phyloP scores from a whole-genome alignment of 2,797 vertebrate species.

The Mionectes olivaceus region DNA sequence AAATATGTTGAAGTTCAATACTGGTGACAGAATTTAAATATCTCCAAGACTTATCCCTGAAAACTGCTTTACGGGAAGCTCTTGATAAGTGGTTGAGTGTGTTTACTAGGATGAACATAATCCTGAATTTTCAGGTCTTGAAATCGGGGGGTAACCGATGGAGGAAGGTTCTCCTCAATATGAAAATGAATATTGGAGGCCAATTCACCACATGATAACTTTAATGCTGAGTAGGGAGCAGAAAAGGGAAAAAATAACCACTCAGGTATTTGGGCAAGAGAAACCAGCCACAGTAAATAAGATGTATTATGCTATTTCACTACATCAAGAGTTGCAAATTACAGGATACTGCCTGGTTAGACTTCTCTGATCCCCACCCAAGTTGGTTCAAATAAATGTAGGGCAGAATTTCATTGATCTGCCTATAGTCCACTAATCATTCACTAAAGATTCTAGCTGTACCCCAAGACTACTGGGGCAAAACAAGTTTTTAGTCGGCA shows the following conservation, averaged over 20 bases:
- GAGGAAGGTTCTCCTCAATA: neutral
- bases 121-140: neutral
- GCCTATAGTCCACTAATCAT: constrained; percentile 58
- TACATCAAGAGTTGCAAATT: constrained; percentile 30
- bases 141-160: neutral
- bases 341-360: constrained; percentile 11
- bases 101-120: neutral
- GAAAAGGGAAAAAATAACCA: constrained; percentile 4
- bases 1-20: constrained; percentile 35
- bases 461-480: constrained; percentile 53
- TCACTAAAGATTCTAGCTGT: constrained; percentile 48
- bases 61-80: constrained; percentile 28
- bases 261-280: constrained; percentile 26
- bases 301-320: constrained; percentile 50
- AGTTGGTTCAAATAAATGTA: constrained; percentile 52
- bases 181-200: neutral
- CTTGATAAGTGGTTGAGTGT: neutral
- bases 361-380: neutral
- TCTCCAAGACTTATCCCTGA: neutral
- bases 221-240: neutral
- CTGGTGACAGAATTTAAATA: constrained; percentile 23
- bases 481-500: constrained; percentile 69
- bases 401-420: constrained; percentile 52
- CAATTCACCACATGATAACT: neutral
- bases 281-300: constrained; percentile 55